Evolutionary conservation across 2,888 invertebrate genomes (phyloP), one percentile per base, ranked within the genome.

Genomic region (Aspidiotus rigidus): DNA sequence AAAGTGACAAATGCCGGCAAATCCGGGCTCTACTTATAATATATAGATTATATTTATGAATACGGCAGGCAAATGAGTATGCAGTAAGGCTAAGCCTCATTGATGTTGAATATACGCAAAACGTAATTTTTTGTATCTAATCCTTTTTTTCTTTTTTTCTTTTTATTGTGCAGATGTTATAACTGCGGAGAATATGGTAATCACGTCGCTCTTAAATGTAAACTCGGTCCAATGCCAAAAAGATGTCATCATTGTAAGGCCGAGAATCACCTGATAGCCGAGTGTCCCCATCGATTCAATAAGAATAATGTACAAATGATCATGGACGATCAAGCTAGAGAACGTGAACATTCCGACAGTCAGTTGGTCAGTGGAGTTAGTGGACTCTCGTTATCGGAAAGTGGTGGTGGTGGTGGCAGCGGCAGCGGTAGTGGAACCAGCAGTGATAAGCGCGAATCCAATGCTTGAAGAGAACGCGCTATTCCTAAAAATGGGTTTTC

Each of bases 151-250:
- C 10, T 71, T 16, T 71, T 28, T 72, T 72, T 69, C 69, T 62
- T 74, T 75, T 66, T 73, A 72, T 71, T 71, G 71, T 53, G 15
- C 78, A 90, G 91, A 77, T 94, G 93, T 80, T 94, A 93, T 79
- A 94, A 94, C 78, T 94, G 93, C 76, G 93, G 93, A 7, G 90
- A 92, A 79, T 92, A 93, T 77, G 89, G 91, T 62, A 93, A 93
- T 79, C 94, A 94, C 80, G 88, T 93, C 76, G 93, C 94, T 44
- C 88, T 91, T 49, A 92, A 92, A 78, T 94, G 94, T 79, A 85
- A 86, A 73, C 82, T 89, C 77, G 92, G 90, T 13, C 93, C 93
- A 64, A 88, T 91, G 80, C 93, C 93, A 75, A 93, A 93, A 81
- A 83, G 90, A 75, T 94, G 94, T 79, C 93, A 94, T 80, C 85